Percentiles rank a stretch among this genome's conserved stretches.
phyloP scores from a whole-genome alignment of 2,797 vertebrate species.

The Aeoliscus strigatus region DNA sequence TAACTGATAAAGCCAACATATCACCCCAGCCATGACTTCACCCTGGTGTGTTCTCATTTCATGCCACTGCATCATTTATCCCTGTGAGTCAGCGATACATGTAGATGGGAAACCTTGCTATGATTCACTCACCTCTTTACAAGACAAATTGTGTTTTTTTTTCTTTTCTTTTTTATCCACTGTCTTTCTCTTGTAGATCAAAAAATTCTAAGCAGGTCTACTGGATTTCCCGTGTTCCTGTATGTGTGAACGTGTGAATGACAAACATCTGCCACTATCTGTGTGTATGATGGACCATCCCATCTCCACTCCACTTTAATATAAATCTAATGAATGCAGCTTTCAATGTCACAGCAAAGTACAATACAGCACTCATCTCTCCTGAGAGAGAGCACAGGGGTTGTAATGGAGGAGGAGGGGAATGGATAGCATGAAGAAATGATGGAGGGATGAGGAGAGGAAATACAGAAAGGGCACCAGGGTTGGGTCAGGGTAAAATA shows the following conservation, averaged over 20 bases:
- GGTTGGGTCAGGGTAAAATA: slow-evolving; percentile 46
- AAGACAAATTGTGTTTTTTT: slow-evolving; percentile 1
- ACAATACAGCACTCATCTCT: slow-evolving; percentile 54
- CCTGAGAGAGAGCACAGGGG: slow-evolving; percentile 42
- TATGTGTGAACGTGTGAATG: not conserved
- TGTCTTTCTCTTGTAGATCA: not conserved
- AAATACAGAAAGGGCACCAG: slow-evolving; percentile 26
- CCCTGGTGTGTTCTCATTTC: slow-evolving; percentile 34
- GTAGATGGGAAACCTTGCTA: slow-evolving; percentile 20
- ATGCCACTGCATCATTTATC: slow-evolving; percentile 45
- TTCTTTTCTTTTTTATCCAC: not conserved
- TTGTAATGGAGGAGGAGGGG: slow-evolving; percentile 28
- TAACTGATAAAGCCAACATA: slow-evolving; percentile 27
- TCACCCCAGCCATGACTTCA: slow-evolving; percentile 42
- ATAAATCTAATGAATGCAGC: slow-evolving; percentile 68
- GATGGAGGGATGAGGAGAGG: slow-evolving; percentile 29
- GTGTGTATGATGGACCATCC: slow-evolving; percentile 29
- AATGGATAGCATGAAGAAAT: slow-evolving; percentile 24
- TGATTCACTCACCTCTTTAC: slow-evolving; percentile 45
- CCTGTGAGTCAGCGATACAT: slow-evolving; percentile 39
- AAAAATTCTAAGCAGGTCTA: too few species aligned
- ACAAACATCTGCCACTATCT: slow-evolving; percentile 8
- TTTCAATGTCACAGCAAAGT: slow-evolving; percentile 69
- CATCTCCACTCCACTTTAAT: slow-evolving; percentile 45
- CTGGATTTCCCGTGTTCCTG: not conserved